Evolutionary conservation across 2,888 invertebrate genomes (phyloP).

Genomic region (Acleris cristana): DNA sequence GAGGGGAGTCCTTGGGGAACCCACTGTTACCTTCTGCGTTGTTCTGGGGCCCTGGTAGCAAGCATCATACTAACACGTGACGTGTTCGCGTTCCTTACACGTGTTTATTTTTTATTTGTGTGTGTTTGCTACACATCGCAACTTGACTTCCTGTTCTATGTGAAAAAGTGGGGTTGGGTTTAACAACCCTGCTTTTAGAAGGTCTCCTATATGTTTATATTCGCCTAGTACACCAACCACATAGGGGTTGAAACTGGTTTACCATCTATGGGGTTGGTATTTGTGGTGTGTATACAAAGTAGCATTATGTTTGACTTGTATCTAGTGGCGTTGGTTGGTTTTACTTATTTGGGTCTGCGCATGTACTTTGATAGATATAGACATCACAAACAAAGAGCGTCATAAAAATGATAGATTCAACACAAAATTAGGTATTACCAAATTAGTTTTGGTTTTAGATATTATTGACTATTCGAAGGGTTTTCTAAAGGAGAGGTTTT

Average conservation of each 20-base stretch:
- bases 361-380: background rate
- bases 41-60: conserved; percentile 41
- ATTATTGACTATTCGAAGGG: no score
- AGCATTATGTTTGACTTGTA: background rate
- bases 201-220: conserved; percentile 36
- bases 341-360: no score
- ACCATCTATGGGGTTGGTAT: conserved; percentile 7
- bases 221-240: conserved; percentile 34
- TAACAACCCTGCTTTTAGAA: conserved; percentile 23
- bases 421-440: no score
- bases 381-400: no score
- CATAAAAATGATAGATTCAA: no score
- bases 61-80: conserved; percentile 31
- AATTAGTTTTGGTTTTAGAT: no score
- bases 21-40: conserved; percentile 29
- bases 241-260: conserved; percentile 31
- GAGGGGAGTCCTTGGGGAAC: background rate
- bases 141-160: conserved; percentile 26
- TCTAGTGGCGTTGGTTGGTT: no score
- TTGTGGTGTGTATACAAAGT: background rate
- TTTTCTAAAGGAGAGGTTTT: no score
- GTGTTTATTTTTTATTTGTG: conserved; percentile 18
- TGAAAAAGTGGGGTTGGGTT: conserved; percentile 28
- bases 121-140: conserved; percentile 5
- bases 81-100: conserved; percentile 11